Evolutionary conservation across 2,797 vertebrate species (phyloP).

Genomic region (Siniperca scherzeri): DNA sequence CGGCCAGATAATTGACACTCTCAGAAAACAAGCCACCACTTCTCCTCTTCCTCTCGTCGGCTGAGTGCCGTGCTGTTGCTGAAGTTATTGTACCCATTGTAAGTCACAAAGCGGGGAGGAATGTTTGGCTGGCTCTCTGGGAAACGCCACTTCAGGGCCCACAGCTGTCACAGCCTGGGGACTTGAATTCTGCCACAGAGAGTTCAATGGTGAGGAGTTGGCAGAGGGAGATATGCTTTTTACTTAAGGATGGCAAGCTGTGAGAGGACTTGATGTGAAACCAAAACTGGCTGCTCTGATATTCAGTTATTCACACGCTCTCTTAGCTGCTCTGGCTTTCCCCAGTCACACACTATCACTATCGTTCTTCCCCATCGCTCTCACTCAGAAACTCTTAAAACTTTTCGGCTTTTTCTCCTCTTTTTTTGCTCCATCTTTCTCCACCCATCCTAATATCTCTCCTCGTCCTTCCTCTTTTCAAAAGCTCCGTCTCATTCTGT

Average conservation of each 20-base stretch:
- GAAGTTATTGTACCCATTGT: conserved; percentile 83
- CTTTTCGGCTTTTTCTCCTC: conserved; percentile 58
- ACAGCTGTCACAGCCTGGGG: conserved; percentile 89
- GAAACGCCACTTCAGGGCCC: conserved; percentile 90
- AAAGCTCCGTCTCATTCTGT: conserved; percentile 76
- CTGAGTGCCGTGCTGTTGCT: conserved; percentile 78
- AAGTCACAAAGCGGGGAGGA: conserved; percentile 87
- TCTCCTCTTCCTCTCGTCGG: conserved; percentile 74
- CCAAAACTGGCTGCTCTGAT: conserved; percentile 81
- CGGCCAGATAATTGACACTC: conserved; percentile 78
- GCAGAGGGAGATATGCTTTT: conserved; percentile 87
- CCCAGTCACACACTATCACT: conserved; percentile 7
- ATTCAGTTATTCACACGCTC: conserved; percentile 37
- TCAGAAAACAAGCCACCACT: conserved; percentile 80
- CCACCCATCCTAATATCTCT: conserved; percentile 23
- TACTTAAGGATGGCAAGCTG: conserved; percentile 89
- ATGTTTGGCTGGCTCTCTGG: conserved; percentile 90
- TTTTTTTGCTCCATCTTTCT: conserved; percentile 15
- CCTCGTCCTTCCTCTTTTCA: conserved; percentile 41
- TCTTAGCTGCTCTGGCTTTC: conserved; percentile 23
- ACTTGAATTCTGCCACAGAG: conserved; percentile 88
- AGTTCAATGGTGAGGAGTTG: conserved; percentile 89
- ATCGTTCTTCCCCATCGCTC: conserved; percentile 27
- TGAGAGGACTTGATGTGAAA: conserved; percentile 89
- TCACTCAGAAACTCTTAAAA: conserved; percentile 16